phyloP scores from a whole-genome alignment of 2,113 vertebrate genomes.

The Phrynocephalus versicolor region DNA sequence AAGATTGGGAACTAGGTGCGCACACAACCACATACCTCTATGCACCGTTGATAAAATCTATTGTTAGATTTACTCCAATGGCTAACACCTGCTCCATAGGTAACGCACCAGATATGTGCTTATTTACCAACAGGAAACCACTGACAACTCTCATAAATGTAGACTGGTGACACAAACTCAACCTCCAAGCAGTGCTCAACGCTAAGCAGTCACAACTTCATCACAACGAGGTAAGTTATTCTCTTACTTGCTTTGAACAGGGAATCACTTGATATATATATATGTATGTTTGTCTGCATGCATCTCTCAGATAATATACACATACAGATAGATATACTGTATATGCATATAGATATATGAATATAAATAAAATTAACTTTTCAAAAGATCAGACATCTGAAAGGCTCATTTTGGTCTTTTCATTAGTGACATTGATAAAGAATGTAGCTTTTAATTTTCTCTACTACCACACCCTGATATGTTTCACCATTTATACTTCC shows the following conservation, averaged over 20 bases:
- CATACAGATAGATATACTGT: no score
- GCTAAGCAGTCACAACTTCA: not conserved
- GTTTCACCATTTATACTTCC: not conserved
- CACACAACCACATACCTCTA: no score
- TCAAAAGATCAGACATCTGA: not conserved
- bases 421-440: not conserved
- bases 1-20: no score
- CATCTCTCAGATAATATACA: no score
- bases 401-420: not conserved
- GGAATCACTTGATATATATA: no score
- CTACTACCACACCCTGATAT: not conserved
- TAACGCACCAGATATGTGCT: not conserved
- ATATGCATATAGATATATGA: not conserved
- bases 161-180: not conserved
- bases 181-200: not conserved
- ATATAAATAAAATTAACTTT: not conserved
- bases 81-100: no score
- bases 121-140: slow-evolving; percentile 3
- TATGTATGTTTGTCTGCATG: no score
- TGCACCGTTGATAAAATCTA: no score
- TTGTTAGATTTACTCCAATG: no score
- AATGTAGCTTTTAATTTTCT: not conserved
- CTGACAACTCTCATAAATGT: slow-evolving; percentile 3
- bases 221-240: slow-evolving; percentile 21
- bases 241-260: slow-evolving; percentile 13